Percentiles rank a stretch among this genome's conserved stretches.
phyloP scores from a whole-genome alignment of 2,113 vertebrate species.

The Melospiza georgiana region DNA sequence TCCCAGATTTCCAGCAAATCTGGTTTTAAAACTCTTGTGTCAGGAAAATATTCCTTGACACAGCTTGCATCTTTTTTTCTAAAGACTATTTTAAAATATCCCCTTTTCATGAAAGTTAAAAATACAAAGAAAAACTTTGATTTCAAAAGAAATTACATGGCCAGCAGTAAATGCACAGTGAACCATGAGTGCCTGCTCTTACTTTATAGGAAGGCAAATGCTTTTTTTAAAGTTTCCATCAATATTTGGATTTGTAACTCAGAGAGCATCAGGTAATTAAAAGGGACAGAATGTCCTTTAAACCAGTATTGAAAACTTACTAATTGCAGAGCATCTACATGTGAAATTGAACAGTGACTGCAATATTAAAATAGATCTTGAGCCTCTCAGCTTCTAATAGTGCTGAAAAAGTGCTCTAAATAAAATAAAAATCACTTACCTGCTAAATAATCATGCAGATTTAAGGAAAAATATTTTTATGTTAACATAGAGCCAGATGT shows the following conservation, averaged over 20 bases:
- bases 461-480: conserved; percentile 55
- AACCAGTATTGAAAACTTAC: conserved; percentile 54
- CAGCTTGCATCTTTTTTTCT: conserved; percentile 66
- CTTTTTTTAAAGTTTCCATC: conserved; percentile 47
- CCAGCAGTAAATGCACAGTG: conserved; percentile 79
- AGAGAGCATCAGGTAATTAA: conserved; percentile 34
- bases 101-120: conserved; percentile 80
- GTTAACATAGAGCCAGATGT: conserved; percentile 65
- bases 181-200: conserved; percentile 62
- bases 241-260: conserved; percentile 40
- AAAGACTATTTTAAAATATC: conserved; percentile 71
- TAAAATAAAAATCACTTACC: conserved; percentile 62
- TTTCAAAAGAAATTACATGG: conserved; percentile 75
- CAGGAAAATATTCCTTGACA: conserved; percentile 57
- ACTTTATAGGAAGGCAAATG: conserved; percentile 52
- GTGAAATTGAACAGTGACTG: conserved; percentile 63
- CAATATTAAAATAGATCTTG: conserved; percentile 65
- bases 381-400: conserved; percentile 75
- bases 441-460: conserved; percentile 70
- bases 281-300: conserved; percentile 59
- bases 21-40: conserved; percentile 54
- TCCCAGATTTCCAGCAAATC: conserved; percentile 65
- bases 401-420: conserved; percentile 80
- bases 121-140: conserved; percentile 71
- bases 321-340: conserved; percentile 51